Conservation (phyloP, 2,797 vertebrate genomes). For the Dryobates pubescens region DNA sequence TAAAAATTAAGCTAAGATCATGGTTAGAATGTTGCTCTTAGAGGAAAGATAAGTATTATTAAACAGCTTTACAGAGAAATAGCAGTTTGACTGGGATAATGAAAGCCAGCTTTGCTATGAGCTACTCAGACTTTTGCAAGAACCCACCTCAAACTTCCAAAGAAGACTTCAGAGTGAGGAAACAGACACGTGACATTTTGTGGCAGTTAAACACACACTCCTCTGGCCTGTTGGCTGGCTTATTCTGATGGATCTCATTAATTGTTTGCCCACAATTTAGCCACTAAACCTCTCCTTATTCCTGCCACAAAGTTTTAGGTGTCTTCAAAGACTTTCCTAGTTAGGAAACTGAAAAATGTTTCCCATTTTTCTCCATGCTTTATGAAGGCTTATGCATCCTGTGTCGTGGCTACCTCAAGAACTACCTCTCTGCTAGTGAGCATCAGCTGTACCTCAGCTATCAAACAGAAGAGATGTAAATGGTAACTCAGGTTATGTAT, state of each 20-base stretch:
- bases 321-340: too few species aligned
- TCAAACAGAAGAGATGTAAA: not conserved
- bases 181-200: not conserved
- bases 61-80: slow-evolving; percentile 1
- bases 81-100: not conserved
- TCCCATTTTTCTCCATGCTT: too few species aligned
- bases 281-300: too few species aligned
- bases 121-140: too few species aligned
- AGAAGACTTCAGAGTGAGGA: not conserved
- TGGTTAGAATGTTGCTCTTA: not conserved
- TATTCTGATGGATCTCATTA: too few species aligned
- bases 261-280: too few species aligned
- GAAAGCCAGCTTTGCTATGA: not conserved
- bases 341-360: too few species aligned
- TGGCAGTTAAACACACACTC: too few species aligned
- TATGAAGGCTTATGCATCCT: not conserved
- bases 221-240: too few species aligned
- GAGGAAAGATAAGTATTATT: not conserved
- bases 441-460: not conserved
- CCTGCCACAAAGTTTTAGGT: too few species aligned
- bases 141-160: too few species aligned
- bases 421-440: not conserved
- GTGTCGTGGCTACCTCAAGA: not conserved
- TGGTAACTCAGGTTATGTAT: not conserved
- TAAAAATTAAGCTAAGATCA: not conserved